phyloP scores from a whole-genome alignment of 2,888 invertebrate genomes.

The Tipula lateralis region DNA sequence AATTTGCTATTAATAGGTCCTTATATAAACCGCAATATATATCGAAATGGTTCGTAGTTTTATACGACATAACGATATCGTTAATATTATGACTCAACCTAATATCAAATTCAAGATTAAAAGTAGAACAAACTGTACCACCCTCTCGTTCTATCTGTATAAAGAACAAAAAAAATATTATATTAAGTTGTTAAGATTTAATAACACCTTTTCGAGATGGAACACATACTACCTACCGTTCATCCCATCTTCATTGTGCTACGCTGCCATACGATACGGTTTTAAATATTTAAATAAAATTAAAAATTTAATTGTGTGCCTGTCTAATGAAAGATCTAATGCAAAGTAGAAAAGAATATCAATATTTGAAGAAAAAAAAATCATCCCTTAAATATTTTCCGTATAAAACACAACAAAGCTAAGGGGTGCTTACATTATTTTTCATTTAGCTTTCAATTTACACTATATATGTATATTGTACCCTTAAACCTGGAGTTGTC shows the following conservation, averaged over 20 bases:
- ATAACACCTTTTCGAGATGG: neutral
- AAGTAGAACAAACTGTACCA: neutral
- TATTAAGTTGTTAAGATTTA: neutral
- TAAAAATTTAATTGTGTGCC: neutral
- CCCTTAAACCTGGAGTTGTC: neutral
- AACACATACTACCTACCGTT: neutral
- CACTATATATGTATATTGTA: too few species aligned
- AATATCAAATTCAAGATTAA: neutral
- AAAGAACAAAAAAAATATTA: neutral
- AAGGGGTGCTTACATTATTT: neutral
- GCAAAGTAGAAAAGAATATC: neutral
- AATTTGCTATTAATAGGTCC: neutral
- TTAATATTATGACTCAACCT: neutral
- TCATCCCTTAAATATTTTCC: neutral
- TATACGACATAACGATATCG: neutral
- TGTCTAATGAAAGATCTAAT: neutral
- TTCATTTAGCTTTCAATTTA: constrained; percentile 4
- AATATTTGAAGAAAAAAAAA: neutral
- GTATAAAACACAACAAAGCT: neutral
- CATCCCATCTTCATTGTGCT: neutral
- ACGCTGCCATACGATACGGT: neutral
- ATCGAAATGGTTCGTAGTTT: neutral
- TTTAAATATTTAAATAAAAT: neutral
- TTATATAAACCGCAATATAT: neutral
- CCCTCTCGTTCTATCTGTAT: neutral